Evolutionary conservation across 2,797 vertebrate species (phyloP).

Genomic region (Crenuchus spilurus): DNA sequence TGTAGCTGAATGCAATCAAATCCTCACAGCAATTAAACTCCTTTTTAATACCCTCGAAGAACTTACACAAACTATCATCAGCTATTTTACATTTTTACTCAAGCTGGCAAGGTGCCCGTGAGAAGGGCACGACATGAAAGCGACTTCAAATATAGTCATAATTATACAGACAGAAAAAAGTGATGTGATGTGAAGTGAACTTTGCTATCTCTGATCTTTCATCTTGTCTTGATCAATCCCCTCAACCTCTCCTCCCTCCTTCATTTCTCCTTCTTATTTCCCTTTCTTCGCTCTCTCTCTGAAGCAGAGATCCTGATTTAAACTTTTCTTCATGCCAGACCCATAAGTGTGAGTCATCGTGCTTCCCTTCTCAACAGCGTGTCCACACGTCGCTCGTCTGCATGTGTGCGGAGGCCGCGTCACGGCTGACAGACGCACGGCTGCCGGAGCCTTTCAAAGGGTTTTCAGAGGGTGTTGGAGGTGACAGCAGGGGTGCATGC

Average conservation of each 20-base stretch:
- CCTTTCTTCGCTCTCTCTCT: neutral
- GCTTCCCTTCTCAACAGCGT: slow-evolving; percentile 32
- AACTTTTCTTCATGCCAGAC: slow-evolving; percentile 39
- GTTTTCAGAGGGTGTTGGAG: slow-evolving; percentile 17
- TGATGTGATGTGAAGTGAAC: slow-evolving; percentile 8
- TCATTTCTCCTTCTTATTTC: neutral
- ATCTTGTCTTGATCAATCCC: slow-evolving; percentile 35
- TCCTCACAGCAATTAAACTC: too few species aligned
- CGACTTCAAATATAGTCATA: neutral
- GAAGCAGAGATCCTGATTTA: slow-evolving; percentile 24
- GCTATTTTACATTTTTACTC: neutral
- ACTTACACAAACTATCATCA: too few species aligned
- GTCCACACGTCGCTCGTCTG: slow-evolving; percentile 37
- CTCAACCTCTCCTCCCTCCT: neutral
- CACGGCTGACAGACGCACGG: slow-evolving; percentile 13
- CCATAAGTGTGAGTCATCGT: slow-evolving; percentile 36
- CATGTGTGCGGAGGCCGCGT: slow-evolving; percentile 27
- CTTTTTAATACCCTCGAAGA: too few species aligned
- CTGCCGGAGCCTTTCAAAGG: slow-evolving; percentile 2
- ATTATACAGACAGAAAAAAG: neutral
- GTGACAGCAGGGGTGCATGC: too few species aligned
- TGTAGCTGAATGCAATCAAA: too few species aligned
- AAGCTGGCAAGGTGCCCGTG: neutral
- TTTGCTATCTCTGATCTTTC: slow-evolving; percentile 37
- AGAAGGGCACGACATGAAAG: neutral